phyloP scores from a whole-genome alignment of 2,113 vertebrate genomes.

The Tapirus terrestris region DNA sequence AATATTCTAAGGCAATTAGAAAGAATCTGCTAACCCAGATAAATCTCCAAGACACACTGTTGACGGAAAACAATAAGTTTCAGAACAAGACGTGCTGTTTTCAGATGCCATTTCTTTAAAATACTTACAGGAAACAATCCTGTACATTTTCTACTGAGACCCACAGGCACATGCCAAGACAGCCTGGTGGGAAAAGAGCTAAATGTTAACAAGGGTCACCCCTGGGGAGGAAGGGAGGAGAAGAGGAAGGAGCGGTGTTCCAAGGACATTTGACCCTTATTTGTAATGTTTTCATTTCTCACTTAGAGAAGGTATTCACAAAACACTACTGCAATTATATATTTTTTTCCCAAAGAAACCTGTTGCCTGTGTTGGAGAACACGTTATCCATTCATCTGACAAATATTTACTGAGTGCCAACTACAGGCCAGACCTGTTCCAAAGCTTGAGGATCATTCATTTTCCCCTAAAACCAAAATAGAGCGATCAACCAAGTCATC shows the following conservation, averaged over 20 bases:
- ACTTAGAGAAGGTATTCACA: background rate
- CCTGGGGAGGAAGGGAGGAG: fast-evolving
- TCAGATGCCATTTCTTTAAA: background rate
- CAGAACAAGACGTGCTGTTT: background rate
- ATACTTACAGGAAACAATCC: background rate
- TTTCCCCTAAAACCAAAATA: background rate
- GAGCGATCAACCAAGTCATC: fast-evolving
- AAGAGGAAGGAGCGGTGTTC: fast-evolving
- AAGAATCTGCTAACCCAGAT: constrained; percentile 5
- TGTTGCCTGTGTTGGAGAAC: background rate
- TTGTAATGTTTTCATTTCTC: background rate
- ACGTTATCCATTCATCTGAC: background rate
- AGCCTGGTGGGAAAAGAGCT: background rate
- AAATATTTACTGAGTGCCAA: background rate
- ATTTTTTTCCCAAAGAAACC: background rate
- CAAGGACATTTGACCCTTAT: background rate
- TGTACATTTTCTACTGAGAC: fast-evolving
- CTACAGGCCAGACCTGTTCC: background rate
- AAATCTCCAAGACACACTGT: background rate
- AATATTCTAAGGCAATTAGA: background rate
- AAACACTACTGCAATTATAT: background rate
- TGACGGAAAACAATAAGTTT: background rate
- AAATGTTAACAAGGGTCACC: fast-evolving
- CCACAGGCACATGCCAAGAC: fast-evolving
- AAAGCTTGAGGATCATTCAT: background rate